Evolutionary conservation across 2,113 vertebrate species (phyloP), one percentile per base, ranked within the genome.

Genomic region (Microtus pennsylvanicus): DNA sequence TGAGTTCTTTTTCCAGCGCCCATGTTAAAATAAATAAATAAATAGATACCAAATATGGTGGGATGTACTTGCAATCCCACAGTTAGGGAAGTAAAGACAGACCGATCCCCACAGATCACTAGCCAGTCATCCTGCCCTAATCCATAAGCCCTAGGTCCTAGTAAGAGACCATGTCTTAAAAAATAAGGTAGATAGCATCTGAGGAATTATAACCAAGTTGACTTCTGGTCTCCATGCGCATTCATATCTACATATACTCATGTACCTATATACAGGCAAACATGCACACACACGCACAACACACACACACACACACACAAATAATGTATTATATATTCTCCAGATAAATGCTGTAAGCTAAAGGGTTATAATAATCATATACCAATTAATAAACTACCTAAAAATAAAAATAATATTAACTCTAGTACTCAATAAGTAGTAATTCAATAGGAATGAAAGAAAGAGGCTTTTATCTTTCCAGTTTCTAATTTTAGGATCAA

Each of bases 401-500:
- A n/a, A 72, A 26, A 61, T 28, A 24, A 55, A 63, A 63, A 17
- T 26, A 83, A 63, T 63, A 83, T 28, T 82, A 35, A 75, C 67
- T 94, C 77, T 50, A 22, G 33, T 50, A n/a, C 7, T 81, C 38
- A 89, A 52, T 74, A 89, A 92, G 28, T 30, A 67, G 28, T 30
- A 67, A 72, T 90, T 96, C 55, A 85, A 90, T 76, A 76, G 55
- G 35, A 91, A 72, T 42, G 8, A 81, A 77, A 72, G 19, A 95
- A 93, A 24, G 38, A 2, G 45, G 12, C 0, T 96, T 90, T 55
- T 52, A 45, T 81, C 28, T 75, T 89, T 3, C 11, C 7, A 58
- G 35, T 74, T 91, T 91, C 42, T 63, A 28, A 58, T 88, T 90
- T 90, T 90, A 65, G 58, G 80, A 81, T 1, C 17, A 78, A 76